These are phyloP conservation scores for Montipora sp. DNA, from an alignment of 64 coral and sea anemone genomes.

Conservation along the genomic window DNA sequence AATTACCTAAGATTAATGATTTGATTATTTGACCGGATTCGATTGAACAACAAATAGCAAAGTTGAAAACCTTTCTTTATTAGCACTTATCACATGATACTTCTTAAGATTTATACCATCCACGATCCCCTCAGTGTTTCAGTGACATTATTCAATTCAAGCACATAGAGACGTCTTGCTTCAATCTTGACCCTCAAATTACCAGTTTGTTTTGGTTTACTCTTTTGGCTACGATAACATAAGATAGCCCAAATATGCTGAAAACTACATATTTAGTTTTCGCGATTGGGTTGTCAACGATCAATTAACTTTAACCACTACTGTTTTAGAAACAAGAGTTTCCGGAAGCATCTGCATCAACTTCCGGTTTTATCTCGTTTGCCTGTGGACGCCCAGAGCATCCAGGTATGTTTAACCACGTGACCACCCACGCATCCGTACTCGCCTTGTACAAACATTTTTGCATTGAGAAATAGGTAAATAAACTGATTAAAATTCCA, in stretches of 20 bases:
- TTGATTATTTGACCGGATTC: neutral
- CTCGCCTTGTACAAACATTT: conserved; percentile 22
- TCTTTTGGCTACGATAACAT: neutral
- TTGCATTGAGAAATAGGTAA: conserved; percentile 23
- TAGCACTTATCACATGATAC: neutral
- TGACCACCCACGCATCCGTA: conserved; percentile 60
- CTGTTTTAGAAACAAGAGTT: neutral
- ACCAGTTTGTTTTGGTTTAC: neutral
- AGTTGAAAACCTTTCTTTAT: neutral
- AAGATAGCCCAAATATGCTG: too few species aligned
- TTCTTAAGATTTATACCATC: too few species aligned
- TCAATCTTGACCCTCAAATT: neutral
- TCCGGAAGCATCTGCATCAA: conserved; percentile 5
- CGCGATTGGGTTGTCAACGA: neutral
- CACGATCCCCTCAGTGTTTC: neutral
- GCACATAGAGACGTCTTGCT: neutral
- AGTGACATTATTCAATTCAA: neutral
- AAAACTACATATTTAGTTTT: neutral
- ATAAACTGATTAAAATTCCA: neutral
- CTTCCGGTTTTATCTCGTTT: conserved; percentile 13
- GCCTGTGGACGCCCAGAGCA: neutral
- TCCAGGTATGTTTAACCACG: conserved; percentile 25
- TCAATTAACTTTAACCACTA: neutral
- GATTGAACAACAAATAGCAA: neutral
- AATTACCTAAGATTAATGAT: neutral